Evolutionary conservation across 2,888 invertebrate genomes (phyloP), one percentile per base, ranked within the genome.

Genomic region (Carterocephalus palaemon): DNA sequence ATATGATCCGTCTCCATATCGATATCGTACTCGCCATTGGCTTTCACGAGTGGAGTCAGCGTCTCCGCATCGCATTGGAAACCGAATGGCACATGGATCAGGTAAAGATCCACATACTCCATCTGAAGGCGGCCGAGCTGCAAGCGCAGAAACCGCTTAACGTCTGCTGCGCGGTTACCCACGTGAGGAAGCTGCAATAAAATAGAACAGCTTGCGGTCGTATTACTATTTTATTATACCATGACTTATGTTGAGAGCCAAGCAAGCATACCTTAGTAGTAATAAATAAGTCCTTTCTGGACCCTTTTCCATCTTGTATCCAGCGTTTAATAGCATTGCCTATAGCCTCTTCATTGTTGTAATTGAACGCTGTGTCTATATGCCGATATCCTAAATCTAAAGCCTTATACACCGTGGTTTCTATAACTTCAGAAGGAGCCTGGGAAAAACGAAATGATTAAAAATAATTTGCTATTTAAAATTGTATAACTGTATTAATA

Each of bases 181-280:
- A 89, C 89, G 62, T 90, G 88, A 1, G 93, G 93, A 23, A 93
- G 85, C 92, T 93, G 61, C 51, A 80, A 77, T 51, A 43, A 8
- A 33, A 16, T 10, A 22, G 6, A 7, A 8, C 15, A n/a, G 4
- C 6, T 24, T n/a, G n/a, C n/a, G n/a, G n/a, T n/a, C n/a, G n/a
- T n/a, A n/a, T n/a, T n/a, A n/a, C n/a, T n/a, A n/a, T n/a, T n/a
- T n/a, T n/a, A n/a, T n/a, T n/a, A n/a, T n/a, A n/a, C n/a, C n/a
- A n/a, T n/a, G n/a, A n/a, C n/a, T n/a, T n/a, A n/a, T n/a, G n/a
- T n/a, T n/a, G n/a, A n/a, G n/a, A n/a, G n/a, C n/a, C n/a, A n/a
- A n/a, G n/a, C n/a, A n/a, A n/a, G n/a, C n/a, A n/a, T 75, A 93
- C 94, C 89, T 95, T 95, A n/a, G 94, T 92, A 16, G 93, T 93